Percentiles rank a stretch among this genome's conserved stretches.
Evolutionary conservation across 2,888 invertebrate genomes (phyloP).

Genomic region (Chaitophorus viminalis): DNA sequence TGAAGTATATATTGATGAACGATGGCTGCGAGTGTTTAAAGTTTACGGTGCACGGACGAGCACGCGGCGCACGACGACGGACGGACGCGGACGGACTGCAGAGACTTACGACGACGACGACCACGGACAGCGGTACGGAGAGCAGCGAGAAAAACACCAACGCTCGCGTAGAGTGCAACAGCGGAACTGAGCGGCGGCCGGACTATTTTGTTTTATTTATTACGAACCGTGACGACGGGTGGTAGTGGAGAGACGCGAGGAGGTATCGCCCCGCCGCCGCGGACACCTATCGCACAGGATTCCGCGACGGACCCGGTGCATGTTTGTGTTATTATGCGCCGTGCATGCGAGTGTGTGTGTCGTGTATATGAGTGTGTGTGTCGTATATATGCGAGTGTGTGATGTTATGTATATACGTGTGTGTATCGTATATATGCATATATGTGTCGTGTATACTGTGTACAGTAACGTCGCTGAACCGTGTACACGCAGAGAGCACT

Average conservation of each 20-base stretch:
- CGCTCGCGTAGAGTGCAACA: constrained; percentile 6
- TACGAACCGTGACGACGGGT: background rate
- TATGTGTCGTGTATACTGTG: background rate
- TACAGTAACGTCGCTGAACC: background rate
- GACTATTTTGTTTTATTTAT: constrained; percentile 2
- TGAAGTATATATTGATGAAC: too few relatives aligned
- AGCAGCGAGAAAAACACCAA: background rate
- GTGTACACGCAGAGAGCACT: background rate
- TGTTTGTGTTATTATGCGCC: background rate
- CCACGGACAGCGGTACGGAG: background rate
- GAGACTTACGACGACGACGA: background rate
- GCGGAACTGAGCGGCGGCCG: constrained; percentile 8
- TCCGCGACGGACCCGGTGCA: background rate
- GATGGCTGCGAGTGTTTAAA: background rate
- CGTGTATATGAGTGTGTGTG: background rate
- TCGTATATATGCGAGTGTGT: background rate
- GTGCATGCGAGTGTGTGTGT: background rate
- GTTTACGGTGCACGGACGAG: background rate
- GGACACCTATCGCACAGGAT: constrained; percentile 5
- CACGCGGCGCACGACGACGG: background rate
- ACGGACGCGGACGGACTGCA: background rate
- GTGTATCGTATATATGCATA: background rate
- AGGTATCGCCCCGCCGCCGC: background rate
- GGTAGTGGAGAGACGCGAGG: background rate
- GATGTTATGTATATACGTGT: too few relatives aligned